Evolutionary conservation across 2,797 vertebrate species (phyloP).

Genomic region (Clarias laeviceps): DNA sequence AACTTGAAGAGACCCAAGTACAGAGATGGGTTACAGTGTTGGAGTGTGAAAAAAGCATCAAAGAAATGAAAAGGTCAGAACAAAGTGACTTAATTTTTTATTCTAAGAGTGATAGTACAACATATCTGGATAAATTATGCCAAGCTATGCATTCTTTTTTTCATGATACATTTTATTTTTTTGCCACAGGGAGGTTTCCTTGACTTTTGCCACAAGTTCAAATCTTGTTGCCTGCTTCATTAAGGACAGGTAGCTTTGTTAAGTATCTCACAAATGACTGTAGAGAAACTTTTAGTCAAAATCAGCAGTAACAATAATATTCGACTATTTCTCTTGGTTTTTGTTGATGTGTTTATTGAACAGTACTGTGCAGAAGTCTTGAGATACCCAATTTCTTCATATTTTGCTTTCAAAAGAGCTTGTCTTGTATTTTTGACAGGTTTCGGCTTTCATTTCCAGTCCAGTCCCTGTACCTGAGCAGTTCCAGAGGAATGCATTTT

Average conservation of each 20-base stretch:
- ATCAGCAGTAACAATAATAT: background rate
- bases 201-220: slow-evolving; percentile 66
- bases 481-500: no score
- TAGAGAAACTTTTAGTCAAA: background rate
- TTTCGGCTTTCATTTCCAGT: no score
- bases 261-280: background rate
- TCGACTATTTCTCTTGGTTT: background rate
- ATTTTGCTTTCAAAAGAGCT: no score
- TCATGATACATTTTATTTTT: background rate
- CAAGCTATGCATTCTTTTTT: background rate
- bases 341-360: background rate
- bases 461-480: no score
- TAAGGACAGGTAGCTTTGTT: slow-evolving; percentile 59
- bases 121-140: background rate
- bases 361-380: no score
- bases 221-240: slow-evolving; percentile 74
- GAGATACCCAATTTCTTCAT: no score
- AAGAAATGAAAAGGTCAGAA: slow-evolving; percentile 56
- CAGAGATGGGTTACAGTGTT: slow-evolving; percentile 60
- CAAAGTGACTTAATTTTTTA: background rate
- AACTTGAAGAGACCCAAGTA: slow-evolving; percentile 62
- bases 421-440: no score
- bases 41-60: slow-evolving; percentile 8
- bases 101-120: background rate
- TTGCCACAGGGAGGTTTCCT: slow-evolving; percentile 63